These are phyloP conservation scores for Lagopus muta DNA, from an alignment of 2,113 vertebrate species.

Conservation along the genomic window DNA sequence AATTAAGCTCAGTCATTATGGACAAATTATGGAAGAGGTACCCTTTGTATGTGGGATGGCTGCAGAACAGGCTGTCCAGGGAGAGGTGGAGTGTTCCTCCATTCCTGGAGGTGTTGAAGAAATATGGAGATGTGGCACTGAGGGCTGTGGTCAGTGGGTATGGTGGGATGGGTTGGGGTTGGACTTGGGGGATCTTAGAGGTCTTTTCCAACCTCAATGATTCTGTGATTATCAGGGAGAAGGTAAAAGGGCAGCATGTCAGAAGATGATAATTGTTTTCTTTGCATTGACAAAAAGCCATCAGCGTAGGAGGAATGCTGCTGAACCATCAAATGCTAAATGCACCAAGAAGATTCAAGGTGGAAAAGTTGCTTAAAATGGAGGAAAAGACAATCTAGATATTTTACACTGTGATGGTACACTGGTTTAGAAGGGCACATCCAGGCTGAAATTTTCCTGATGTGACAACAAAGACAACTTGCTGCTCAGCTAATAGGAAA, in stretches of 20 bases:
- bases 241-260: neutral
- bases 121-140: no score
- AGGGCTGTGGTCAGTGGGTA: no score
- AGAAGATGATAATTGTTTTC: neutral
- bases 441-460: neutral
- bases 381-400: neutral
- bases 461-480: neutral
- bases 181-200: no score
- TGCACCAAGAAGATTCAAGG: no score
- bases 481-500: neutral
- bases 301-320: neutral
- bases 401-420: neutral
- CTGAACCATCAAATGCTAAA: neutral
- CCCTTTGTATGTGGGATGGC: neutral
- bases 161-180: no score
- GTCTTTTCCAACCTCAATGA: no score
- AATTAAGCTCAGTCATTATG: fast-evolving
- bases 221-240: neutral
- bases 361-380: neutral
- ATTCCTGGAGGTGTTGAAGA: no score
- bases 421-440: neutral
- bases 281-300: neutral
- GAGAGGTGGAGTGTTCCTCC: no score
- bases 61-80: neutral
- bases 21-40: neutral